Evolutionary conservation across 2,888 invertebrate species (phyloP).

Genomic region (Idaea dimidiata): DNA sequence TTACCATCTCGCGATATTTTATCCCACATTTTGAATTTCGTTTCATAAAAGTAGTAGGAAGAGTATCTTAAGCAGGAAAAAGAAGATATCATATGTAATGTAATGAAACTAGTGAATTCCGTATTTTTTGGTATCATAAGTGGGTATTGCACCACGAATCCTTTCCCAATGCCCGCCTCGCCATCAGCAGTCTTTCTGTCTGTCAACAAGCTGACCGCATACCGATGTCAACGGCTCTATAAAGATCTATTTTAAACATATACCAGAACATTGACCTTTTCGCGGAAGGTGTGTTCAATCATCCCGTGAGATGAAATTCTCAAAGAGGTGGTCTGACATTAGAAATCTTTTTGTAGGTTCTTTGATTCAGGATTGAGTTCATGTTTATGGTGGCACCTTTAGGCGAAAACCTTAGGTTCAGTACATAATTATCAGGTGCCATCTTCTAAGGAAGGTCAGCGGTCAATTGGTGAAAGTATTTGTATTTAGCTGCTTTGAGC

Average conservation of each 20-base stretch:
- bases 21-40: no score
- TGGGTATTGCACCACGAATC: not conserved
- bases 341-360: not conserved
- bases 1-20: not conserved
- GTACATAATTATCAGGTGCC: no score
- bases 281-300: constrained; percentile 11
- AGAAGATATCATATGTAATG: no score
- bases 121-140: no score
- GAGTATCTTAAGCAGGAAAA: no score
- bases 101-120: no score
- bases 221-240: constrained; percentile 19
- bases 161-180: not conserved
- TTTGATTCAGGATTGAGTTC: not conserved
- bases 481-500: no score
- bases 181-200: not conserved
- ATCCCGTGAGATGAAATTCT: not conserved
- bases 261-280: constrained; percentile 43
- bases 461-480: no score
- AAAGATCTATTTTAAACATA: constrained; percentile 24
- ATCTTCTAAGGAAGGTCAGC: no score
- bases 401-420: no score
- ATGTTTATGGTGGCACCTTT: not conserved
- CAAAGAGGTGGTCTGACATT: not conserved
- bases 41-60: no score
- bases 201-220: constrained; percentile 32